phyloP scores from a whole-genome alignment of 2,888 invertebrate genomes.

The Isoperla grammatica region DNA sequence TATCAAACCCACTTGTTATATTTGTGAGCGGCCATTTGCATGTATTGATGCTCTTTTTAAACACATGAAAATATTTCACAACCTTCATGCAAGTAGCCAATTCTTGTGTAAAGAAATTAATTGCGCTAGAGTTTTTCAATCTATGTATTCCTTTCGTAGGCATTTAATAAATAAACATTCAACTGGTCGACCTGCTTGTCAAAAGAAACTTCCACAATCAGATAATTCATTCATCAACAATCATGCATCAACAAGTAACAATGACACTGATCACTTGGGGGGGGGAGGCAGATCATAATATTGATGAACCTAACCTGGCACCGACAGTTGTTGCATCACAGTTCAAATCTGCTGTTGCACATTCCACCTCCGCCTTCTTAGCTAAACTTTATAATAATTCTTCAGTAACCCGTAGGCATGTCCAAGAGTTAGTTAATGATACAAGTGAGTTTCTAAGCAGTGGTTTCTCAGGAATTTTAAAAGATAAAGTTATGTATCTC shows the following conservation, averaged over 20 bases:
- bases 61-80: background rate
- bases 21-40: too few species aligned
- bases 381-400: constrained; percentile 19
- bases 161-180: background rate
- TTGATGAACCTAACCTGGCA: background rate
- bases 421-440: constrained; percentile 18
- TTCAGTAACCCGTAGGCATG: constrained; percentile 21
- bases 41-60: background rate
- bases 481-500: background rate
- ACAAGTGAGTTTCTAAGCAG: constrained; percentile 13
- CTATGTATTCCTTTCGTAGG: constrained; percentile 1
- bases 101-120: background rate
- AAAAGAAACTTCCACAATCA: too few species aligned
- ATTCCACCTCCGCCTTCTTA: background rate
- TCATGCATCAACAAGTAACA: too few species aligned
- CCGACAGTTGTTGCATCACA: background rate
- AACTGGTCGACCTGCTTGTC: too few species aligned
- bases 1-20: too few species aligned
- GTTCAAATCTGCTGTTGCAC: background rate
- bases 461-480: constrained; percentile 7
- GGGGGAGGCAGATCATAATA: background rate
- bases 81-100: background rate
- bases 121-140: constrained; percentile 13
- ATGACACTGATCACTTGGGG: background rate
- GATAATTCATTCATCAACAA: too few species aligned